Conservation (phyloP, 2,888 invertebrate genomes). For the Theodoxus fluviatilis region DNA sequence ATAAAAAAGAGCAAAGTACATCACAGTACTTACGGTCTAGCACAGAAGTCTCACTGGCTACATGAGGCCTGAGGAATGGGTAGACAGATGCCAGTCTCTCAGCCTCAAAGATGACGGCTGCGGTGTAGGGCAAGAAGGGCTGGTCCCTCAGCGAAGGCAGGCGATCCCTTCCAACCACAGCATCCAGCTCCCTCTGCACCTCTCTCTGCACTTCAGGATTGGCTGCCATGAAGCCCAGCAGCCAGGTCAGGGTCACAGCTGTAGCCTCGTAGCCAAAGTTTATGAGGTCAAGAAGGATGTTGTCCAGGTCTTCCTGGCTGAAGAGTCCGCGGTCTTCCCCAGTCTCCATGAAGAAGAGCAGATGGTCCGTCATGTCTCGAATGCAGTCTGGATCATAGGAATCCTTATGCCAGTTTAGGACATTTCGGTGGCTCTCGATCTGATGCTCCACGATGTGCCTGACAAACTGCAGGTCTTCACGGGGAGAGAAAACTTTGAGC, state of each 20-base stretch:
- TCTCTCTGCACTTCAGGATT: constrained; percentile 46
- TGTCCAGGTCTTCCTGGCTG: constrained; percentile 45
- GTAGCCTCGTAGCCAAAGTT: constrained; percentile 44
- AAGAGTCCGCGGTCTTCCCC: constrained; percentile 46
- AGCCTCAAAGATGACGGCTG: constrained; percentile 50
- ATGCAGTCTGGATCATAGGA: constrained; percentile 45
- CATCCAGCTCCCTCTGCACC: constrained; percentile 47
- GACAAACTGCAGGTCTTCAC: constrained; percentile 33
- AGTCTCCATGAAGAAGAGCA: constrained; percentile 47
- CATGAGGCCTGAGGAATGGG: constrained; percentile 51
- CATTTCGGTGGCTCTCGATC: constrained; percentile 40
- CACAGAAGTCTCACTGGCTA: constrained; percentile 35
- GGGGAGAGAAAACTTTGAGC: constrained; percentile 29
- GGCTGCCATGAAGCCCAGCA: constrained; percentile 47
- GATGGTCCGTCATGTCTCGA: constrained; percentile 47
- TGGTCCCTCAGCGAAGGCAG: constrained; percentile 48
- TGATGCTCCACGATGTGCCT: constrained; percentile 37
- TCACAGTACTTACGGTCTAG: constrained; percentile 40
- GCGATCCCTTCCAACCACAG: constrained; percentile 46
- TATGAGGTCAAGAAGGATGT: constrained; percentile 44
- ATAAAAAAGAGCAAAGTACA: background rate
- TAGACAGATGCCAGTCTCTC: constrained; percentile 47
- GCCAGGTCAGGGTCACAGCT: constrained; percentile 43
- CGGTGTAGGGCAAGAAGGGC: constrained; percentile 48
- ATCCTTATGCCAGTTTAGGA: constrained; percentile 53